Conservation (phyloP, 2,797 vertebrate species). For the Heteromormyrus szaboi region DNA sequence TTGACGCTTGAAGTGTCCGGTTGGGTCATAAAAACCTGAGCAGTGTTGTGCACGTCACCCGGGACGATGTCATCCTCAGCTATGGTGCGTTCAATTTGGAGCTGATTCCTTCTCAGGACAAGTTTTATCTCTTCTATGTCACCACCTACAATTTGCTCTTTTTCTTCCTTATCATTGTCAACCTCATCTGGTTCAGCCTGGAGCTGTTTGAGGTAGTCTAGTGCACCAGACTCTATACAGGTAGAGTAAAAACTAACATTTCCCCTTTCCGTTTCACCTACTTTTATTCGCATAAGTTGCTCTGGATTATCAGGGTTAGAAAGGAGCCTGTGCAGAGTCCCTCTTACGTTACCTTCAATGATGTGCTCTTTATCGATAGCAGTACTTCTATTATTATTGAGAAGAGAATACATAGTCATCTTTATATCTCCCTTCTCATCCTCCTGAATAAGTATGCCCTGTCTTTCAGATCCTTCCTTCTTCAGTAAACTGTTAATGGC, state of each 20-base stretch:
- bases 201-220: slow-evolving; percentile 78
- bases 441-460: slow-evolving; percentile 85
- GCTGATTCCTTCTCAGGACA: slow-evolving; percentile 63
- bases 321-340: slow-evolving; percentile 67
- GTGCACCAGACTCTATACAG: slow-evolving; percentile 83
- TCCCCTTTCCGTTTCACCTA: slow-evolving; percentile 78
- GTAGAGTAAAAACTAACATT: slow-evolving; percentile 87
- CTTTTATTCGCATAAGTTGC: slow-evolving; percentile 58
- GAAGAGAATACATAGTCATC: slow-evolving; percentile 87
- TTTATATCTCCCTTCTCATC: slow-evolving; percentile 82
- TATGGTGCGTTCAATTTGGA: slow-evolving; percentile 70
- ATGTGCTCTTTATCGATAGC: slow-evolving; percentile 66
- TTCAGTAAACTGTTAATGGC: slow-evolving; percentile 75
- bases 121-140: slow-evolving; percentile 76
- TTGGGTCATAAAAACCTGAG: slow-evolving; percentile 77
- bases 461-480: slow-evolving; percentile 58
- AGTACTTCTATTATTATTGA: slow-evolving; percentile 66
- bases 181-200: slow-evolving; percentile 62
- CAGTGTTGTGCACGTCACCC: slow-evolving; percentile 74
- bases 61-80: slow-evolving; percentile 74
- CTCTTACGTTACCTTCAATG: slow-evolving; percentile 72
- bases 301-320: slow-evolving; percentile 56
- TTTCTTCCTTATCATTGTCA: slow-evolving; percentile 39
- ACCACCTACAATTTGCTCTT: slow-evolving; percentile 70
- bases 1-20: slow-evolving; percentile 50